phyloP scores from a whole-genome alignment of 1,140 invertebrate species.

The Orius laevigatus region DNA sequence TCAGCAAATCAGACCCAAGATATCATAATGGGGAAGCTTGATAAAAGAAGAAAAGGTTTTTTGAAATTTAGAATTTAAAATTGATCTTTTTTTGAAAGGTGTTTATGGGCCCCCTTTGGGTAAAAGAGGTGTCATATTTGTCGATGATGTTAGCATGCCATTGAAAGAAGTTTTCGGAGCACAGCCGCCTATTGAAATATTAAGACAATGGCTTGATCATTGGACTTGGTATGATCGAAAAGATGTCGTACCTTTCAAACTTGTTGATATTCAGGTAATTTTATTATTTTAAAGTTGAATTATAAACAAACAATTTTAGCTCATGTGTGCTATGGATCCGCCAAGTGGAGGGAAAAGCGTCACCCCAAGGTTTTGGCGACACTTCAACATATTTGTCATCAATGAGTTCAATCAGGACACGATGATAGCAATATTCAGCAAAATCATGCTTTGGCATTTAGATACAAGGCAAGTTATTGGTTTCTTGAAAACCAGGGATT shows the following conservation, averaged over 20 bases:
- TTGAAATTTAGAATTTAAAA: background rate
- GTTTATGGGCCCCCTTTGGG: constrained; percentile 85
- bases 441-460: constrained; percentile 88
- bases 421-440: constrained; percentile 73
- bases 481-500: background rate
- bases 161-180: constrained; percentile 72
- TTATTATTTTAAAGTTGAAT: background rate
- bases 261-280: constrained; percentile 72
- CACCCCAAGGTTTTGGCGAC: constrained; percentile 72
- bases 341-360: constrained; percentile 66
- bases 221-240: constrained; percentile 86
- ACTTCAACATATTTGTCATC: constrained; percentile 77
- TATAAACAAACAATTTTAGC: constrained; percentile 26
- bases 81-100: constrained; percentile 26
- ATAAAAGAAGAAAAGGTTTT: constrained; percentile 71
- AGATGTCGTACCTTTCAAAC: constrained; percentile 62
- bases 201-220: constrained; percentile 81
- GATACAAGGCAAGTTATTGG: constrained; percentile 48
- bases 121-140: constrained; percentile 77
- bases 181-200: constrained; percentile 79
- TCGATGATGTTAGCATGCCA: constrained; percentile 91
- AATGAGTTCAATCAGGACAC: constrained; percentile 79
- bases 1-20: constrained; percentile 87
- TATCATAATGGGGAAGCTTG: constrained; percentile 87
- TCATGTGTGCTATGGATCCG: constrained; percentile 78